A percentile compares a stretch with the other conserved stretches of the same genome.
These are phyloP conservation scores for Pterostichus madidus DNA, from an alignment of 2,888 invertebrate species.

Conservation along the genomic window DNA sequence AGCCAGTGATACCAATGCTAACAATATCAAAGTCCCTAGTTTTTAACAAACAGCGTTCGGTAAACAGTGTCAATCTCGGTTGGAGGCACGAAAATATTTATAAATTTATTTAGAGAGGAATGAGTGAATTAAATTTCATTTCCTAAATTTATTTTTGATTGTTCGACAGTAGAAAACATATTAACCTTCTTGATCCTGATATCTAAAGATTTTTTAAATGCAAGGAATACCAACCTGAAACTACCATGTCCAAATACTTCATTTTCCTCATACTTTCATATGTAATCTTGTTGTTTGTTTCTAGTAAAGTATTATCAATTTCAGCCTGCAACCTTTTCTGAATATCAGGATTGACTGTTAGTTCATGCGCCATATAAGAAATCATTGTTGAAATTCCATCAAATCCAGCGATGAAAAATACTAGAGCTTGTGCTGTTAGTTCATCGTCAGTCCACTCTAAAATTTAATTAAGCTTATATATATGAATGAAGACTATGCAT, in stretches of 20 bases:
- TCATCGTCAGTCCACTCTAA: slow-evolving; percentile 76
- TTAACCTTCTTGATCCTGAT: too few relatives aligned
- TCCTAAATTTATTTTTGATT: too few relatives aligned
- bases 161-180: too few relatives aligned
- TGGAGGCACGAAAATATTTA: too few relatives aligned
- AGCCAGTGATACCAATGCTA: too few relatives aligned
- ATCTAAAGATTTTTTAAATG: too few relatives aligned
- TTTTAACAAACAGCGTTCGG: too few relatives aligned
- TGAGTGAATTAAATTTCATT: too few relatives aligned
- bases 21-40: too few relatives aligned
- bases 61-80: too few relatives aligned
- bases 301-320: slow-evolving; percentile 77
- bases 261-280: slow-evolving; percentile 79
- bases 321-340: slow-evolving; percentile 79
- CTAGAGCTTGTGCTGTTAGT: slow-evolving; percentile 79
- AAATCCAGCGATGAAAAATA: slow-evolving; percentile 79
- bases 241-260: slow-evolving; percentile 82
- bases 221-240: slow-evolving; percentile 76
- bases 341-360: slow-evolving; percentile 80
- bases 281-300: slow-evolving; percentile 75
- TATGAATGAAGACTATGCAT: too few relatives aligned
- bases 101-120: too few relatives aligned
- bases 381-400: slow-evolving; percentile 77
- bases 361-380: slow-evolving; percentile 79
- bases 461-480: not conserved